Conservation (phyloP, 2,888 invertebrate species). For the Aphidius colemani region DNA sequence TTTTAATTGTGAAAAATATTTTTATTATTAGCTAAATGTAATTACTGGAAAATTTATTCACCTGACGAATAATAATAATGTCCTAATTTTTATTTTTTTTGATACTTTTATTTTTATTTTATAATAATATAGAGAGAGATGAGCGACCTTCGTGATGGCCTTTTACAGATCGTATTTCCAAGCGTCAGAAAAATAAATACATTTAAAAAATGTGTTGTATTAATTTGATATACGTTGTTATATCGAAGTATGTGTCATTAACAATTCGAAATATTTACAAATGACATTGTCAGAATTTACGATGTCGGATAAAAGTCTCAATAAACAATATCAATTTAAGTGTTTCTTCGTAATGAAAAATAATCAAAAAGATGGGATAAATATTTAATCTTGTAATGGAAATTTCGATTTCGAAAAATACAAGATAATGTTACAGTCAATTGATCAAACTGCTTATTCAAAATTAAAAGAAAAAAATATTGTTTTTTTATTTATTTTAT, state of each 20-base stretch:
- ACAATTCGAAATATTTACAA: background rate
- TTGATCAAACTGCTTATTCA: too few relatives aligned
- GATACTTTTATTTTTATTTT: background rate
- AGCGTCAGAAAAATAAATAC: background rate
- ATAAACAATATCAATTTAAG: background rate
- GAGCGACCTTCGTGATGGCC: slow-evolving; percentile 19
- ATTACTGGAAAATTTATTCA: too few relatives aligned
- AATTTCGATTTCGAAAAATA: too few relatives aligned
- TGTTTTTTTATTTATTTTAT: too few relatives aligned
- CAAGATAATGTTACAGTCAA: too few relatives aligned
- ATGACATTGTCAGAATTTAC: too few relatives aligned
- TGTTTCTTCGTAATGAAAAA: background rate
- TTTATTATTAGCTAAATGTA: too few relatives aligned
- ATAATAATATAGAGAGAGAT: background rate
- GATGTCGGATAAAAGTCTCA: background rate
- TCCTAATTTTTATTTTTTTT: background rate
- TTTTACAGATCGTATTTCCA: slow-evolving; percentile 7
- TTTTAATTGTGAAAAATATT: too few relatives aligned
- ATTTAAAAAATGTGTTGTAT: background rate
- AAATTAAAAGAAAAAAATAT: too few relatives aligned
- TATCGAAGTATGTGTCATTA: background rate
- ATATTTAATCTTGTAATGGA: too few relatives aligned
- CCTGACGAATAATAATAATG: background rate
- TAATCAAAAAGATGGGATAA: background rate
- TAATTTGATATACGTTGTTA: too few relatives aligned